Percentiles rank a stretch among this genome's conserved stretches.
Conservation (phyloP, 2,797 vertebrate species). For the Phoebastria nigripes region DNA sequence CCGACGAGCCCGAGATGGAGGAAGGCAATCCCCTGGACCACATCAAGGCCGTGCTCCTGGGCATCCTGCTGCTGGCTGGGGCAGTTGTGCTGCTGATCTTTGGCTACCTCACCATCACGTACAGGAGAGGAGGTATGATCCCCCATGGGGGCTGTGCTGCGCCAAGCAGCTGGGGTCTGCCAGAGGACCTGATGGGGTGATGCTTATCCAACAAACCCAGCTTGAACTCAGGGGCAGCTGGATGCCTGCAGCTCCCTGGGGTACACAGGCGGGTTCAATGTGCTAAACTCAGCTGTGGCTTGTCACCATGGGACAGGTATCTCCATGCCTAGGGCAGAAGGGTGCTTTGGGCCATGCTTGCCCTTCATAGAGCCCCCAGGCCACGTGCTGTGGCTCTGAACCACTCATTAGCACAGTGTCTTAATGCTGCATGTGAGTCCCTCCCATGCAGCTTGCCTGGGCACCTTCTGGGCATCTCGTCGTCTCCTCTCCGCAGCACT, state of each 20-base stretch:
- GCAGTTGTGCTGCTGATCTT: constrained; percentile 3
- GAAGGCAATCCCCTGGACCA: background rate
- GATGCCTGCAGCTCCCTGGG: background rate
- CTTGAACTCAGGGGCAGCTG: background rate
- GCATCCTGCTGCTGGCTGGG: background rate
- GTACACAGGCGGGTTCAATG: background rate
- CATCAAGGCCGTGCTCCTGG: background rate
- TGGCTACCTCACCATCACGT: background rate
- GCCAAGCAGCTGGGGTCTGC: background rate
- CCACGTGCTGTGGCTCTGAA: background rate
- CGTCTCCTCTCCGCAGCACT: background rate
- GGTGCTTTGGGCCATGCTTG: background rate
- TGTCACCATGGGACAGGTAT: background rate
- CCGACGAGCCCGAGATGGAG: background rate
- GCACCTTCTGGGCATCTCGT: background rate
- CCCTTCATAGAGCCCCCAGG: background rate
- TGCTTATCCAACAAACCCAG: background rate
- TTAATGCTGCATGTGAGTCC: background rate
- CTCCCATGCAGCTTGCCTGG: background rate
- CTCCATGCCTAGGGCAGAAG: background rate
- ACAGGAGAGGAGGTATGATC: constrained; percentile 30
- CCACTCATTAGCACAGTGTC: accelerated
- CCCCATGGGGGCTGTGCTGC: no score
- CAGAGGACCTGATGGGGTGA: background rate
- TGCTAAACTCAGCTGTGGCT: background rate